These are phyloP conservation scores for Nestor notabilis DNA, from an alignment of 2,113 vertebrate species.

Conservation along the genomic window DNA sequence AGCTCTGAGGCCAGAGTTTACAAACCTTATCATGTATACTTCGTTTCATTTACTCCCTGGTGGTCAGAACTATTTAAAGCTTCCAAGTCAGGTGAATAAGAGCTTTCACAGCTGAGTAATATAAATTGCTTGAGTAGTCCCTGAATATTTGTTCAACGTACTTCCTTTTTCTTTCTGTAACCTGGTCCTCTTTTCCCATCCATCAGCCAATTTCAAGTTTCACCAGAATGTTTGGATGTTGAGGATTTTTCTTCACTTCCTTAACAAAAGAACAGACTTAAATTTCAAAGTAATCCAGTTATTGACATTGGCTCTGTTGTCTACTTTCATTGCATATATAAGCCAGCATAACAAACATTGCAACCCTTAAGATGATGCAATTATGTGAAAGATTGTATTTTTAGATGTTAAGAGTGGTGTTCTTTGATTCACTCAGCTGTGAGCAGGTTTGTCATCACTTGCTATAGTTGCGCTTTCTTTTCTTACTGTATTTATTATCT, in stretches of 20 bases:
- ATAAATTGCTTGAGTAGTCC: neutral
- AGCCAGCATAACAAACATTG: neutral
- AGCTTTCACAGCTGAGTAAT: neutral
- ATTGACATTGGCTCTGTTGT: neutral
- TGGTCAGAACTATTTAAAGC: neutral
- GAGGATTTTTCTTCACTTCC: neutral
- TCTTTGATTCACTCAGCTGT: neutral
- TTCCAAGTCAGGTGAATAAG: neutral
- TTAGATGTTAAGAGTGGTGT: neutral
- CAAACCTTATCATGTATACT: neutral
- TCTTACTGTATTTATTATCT: neutral
- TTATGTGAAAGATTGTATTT: neutral
- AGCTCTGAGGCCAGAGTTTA: neutral
- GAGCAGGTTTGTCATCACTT: neutral
- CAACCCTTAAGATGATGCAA: neutral
- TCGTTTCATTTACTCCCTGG: neutral
- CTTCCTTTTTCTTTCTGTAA: neutral
- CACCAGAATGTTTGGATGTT: neutral
- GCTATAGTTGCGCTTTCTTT: neutral
- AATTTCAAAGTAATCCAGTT: neutral
- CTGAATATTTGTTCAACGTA: neutral
- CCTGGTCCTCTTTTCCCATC: neutral
- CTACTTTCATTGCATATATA: neutral
- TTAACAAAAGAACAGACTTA: neutral
- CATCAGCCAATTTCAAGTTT: neutral